Conservation (phyloP, 2,888 invertebrate species). For the Melinaea marsaeus region DNA sequence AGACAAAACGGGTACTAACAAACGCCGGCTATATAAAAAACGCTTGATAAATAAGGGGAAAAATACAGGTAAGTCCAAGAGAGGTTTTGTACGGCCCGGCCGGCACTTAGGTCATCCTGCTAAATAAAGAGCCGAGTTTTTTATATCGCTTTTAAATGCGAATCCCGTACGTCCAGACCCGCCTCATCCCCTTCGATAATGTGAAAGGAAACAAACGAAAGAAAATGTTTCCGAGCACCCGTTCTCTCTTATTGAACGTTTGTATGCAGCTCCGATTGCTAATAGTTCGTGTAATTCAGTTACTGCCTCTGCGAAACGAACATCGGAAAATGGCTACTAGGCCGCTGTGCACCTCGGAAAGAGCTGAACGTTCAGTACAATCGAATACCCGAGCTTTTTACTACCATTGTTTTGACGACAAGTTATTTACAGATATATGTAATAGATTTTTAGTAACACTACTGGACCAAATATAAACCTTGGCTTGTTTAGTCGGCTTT, state of each 20-base stretch:
- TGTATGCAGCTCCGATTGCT: conserved; percentile 72
- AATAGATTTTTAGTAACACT: conserved; percentile 22
- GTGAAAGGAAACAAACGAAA: conserved; percentile 76
- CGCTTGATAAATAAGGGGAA: conserved; percentile 77
- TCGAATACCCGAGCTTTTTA: conserved; percentile 39
- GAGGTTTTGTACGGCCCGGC: conserved; percentile 73
- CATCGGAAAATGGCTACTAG: conserved; percentile 49
- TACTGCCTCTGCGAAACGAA: conserved; percentile 52
- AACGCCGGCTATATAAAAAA: conserved; percentile 70
- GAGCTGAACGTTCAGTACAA: conserved; percentile 42
- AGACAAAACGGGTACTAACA: conserved; percentile 74
- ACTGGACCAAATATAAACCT: conserved; percentile 47
- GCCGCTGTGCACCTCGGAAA: conserved; percentile 47
- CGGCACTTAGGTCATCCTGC: conserved; percentile 78
- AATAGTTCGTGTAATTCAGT: conserved; percentile 74
- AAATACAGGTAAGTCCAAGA: conserved; percentile 78
- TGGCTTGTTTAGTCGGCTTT: conserved; percentile 45
- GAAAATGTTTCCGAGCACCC: conserved; percentile 73
- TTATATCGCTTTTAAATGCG: conserved; percentile 77
- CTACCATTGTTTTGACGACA: conserved; percentile 3
- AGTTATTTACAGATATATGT: conserved; percentile 6
- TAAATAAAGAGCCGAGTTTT: conserved; percentile 75
- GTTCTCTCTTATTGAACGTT: conserved; percentile 71
- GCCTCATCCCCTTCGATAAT: conserved; percentile 70
- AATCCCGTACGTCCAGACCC: conserved; percentile 66